Evolutionary conservation across 2,888 invertebrate species (phyloP).

Genomic region (Polydrusus cervinus): DNA sequence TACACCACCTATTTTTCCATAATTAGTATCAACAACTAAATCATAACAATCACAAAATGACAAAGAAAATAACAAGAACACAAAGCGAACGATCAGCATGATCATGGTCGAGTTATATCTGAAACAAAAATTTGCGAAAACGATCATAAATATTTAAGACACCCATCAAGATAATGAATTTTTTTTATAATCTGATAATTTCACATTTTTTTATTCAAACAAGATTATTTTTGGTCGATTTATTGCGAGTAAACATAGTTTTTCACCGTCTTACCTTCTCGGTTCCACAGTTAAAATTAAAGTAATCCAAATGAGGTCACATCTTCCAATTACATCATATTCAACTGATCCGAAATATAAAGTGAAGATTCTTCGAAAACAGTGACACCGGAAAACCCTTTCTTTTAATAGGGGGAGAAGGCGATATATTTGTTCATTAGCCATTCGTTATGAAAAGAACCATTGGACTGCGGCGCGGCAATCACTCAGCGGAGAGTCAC

Average conservation of each 20-base stretch:
- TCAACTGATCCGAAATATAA: too few relatives aligned
- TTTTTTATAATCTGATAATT: background rate
- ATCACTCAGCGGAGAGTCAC: too few relatives aligned
- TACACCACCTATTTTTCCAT: slow-evolving; percentile 55
- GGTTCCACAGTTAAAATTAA: too few relatives aligned
- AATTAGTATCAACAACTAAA: slow-evolving; percentile 10
- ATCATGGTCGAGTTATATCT: background rate
- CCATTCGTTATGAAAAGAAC: too few relatives aligned
- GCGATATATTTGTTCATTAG: too few relatives aligned
- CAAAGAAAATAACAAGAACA: background rate
- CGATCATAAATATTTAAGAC: background rate
- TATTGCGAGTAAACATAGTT: background rate
- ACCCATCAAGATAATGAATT: background rate
- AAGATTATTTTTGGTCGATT: background rate
- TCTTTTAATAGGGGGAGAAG: too few relatives aligned
- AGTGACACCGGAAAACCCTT: too few relatives aligned
- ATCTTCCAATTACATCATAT: too few relatives aligned
- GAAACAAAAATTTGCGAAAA: background rate
- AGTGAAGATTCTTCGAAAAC: too few relatives aligned
- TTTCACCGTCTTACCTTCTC: background rate
- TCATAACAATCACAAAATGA: background rate
- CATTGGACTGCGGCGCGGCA: too few relatives aligned
- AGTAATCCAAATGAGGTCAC: too few relatives aligned
- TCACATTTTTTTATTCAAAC: background rate
- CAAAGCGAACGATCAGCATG: background rate